phyloP scores from a whole-genome alignment of 2,888 invertebrate genomes.

The Drosophila sordidula region DNA sequence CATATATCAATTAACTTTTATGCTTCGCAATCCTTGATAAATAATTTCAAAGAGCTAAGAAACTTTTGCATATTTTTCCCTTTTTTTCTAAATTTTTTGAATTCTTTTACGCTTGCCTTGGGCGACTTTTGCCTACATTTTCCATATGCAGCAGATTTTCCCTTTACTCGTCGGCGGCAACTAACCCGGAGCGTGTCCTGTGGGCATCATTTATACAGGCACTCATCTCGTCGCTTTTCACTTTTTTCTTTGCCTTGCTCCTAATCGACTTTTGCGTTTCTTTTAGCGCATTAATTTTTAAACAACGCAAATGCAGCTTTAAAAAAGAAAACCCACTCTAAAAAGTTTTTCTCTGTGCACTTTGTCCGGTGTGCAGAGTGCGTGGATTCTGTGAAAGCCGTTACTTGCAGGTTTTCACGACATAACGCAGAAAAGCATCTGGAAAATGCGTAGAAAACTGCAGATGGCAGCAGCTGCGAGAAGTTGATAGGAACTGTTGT shows the following conservation, averaged over 20 bases:
- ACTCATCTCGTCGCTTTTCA: constrained; percentile 36
- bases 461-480: constrained; percentile 14
- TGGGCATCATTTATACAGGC: constrained; percentile 59
- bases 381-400: constrained; percentile 23
- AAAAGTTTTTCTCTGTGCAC: constrained; percentile 25
- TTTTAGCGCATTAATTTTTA: constrained; percentile 67
- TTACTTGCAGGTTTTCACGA: constrained; percentile 21
- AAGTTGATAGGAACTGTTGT: constrained; percentile 10
- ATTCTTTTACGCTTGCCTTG: constrained; percentile 2
- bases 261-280: constrained; percentile 27
- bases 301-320: constrained; percentile 58
- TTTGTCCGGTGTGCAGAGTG: constrained; percentile 33
- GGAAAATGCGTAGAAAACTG: constrained; percentile 1
- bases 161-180: constrained; percentile 3
- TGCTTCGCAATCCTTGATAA: constrained; percentile 3
- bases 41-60: constrained; percentile 7
- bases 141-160: constrained; percentile 37
- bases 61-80: constrained; percentile 1
- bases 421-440: background rate
- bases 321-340: constrained; percentile 22
- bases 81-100: constrained; percentile 6
- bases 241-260: constrained; percentile 40
- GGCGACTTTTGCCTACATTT: constrained; percentile 35
- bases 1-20: background rate
- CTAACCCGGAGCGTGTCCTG: constrained; percentile 46